A percentile compares a stretch with the other conserved stretches of the same genome.
Evolutionary conservation across 2,888 invertebrate genomes (phyloP).

Genomic region (Lamproptera curius): DNA sequence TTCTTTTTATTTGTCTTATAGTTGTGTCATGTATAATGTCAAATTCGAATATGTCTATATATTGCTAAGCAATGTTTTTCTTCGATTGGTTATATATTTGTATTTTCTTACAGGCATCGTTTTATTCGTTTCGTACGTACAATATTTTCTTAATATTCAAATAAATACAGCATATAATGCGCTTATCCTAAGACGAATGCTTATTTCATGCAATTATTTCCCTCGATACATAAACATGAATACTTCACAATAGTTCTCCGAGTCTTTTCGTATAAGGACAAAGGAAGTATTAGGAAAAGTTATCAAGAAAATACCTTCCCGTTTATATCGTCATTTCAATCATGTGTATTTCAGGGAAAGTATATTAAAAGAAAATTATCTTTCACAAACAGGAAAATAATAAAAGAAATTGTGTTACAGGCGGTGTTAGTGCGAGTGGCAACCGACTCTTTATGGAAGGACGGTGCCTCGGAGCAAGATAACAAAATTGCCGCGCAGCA

Average conservation of each 20-base stretch:
- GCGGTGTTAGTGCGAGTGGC: slow-evolving; percentile 68
- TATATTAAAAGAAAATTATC: slow-evolving; percentile 11
- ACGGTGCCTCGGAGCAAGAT: slow-evolving; percentile 49
- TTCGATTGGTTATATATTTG: neutral
- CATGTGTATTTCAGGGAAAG: slow-evolving; percentile 3
- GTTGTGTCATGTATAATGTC: neutral
- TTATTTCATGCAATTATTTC: slow-evolving; percentile 4
- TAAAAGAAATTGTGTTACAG: slow-evolving; percentile 44
- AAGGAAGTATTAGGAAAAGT: slow-evolving; percentile 11
- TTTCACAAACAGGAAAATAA: slow-evolving; percentile 18
- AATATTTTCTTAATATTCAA: neutral
- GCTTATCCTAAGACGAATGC: neutral
- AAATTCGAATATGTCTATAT: too few species aligned
- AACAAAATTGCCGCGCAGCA: slow-evolving; percentile 56
- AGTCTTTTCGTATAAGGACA: neutral
- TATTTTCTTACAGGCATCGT: neutral
- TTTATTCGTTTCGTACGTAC: neutral
- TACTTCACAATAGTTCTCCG: slow-evolving; percentile 7
- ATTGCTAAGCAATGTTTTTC: too few species aligned
- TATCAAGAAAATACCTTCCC: slow-evolving; percentile 11
- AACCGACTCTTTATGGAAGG: slow-evolving; percentile 58
- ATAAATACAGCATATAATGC: slow-evolving; percentile 1
- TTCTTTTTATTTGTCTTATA: neutral
- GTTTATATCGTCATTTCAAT: slow-evolving; percentile 10
- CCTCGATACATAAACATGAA: slow-evolving; percentile 9